phyloP scores from a whole-genome alignment of 2,797 vertebrate genomes.

The Babyrousa celebensis region DNA sequence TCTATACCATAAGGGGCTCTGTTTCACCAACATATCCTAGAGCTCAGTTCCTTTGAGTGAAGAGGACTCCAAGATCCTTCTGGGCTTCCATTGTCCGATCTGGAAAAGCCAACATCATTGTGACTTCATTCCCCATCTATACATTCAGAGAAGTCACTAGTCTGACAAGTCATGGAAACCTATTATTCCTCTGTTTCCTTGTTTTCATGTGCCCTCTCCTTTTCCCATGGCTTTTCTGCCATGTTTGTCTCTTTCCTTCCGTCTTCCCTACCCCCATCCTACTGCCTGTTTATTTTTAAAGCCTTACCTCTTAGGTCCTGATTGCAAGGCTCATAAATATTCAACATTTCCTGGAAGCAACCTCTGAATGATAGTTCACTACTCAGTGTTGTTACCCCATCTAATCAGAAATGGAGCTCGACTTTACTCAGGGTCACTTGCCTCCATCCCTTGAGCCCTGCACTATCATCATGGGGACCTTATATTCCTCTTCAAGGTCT shows the following conservation, averaged over 20 bases:
- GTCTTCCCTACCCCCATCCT: conserved; percentile 23
- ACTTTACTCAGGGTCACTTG: neutral
- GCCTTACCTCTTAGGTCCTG: conserved; percentile 71
- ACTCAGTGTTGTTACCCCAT: neutral
- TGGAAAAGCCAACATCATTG: neutral
- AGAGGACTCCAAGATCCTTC: conserved; percentile 1
- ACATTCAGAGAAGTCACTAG: neutral
- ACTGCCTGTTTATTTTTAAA: conserved; percentile 66
- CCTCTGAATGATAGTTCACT: conserved; percentile 42
- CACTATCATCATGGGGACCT: neutral
- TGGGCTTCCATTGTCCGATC: neutral
- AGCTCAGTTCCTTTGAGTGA: neutral
- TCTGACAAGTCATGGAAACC: neutral
- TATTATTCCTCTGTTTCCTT: neutral
- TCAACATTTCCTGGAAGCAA: conserved; percentile 74
- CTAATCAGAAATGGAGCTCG: conserved; percentile 56
- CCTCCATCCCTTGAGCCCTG: neutral
- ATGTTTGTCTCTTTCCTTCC: neutral
- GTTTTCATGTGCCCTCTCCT: neutral
- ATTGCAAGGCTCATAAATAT: conserved; percentile 83
- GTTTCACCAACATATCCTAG: neutral
- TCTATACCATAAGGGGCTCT: neutral
- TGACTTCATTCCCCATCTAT: neutral
- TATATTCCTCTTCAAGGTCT: conserved; percentile 25
- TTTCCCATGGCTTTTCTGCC: neutral